A percentile compares a stretch with the other conserved stretches of the same genome.
Evolutionary conservation across 2,888 invertebrate species (phyloP).

Genomic region (Tenthredo scrophulariae): DNA sequence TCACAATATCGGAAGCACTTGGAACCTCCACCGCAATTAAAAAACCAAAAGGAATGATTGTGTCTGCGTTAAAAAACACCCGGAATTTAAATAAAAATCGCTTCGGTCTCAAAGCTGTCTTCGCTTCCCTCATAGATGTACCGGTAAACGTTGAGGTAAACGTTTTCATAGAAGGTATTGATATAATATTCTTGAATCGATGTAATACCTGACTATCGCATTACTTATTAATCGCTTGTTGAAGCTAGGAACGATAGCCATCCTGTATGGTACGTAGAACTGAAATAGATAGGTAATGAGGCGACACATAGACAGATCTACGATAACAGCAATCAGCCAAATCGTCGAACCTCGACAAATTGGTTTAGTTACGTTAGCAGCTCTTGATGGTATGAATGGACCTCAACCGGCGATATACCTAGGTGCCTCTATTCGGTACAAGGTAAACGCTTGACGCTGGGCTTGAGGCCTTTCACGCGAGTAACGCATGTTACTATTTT

Average conservation of each 20-base stretch:
- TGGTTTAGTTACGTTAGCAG: not conserved
- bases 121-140: not conserved
- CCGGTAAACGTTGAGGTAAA: not conserved
- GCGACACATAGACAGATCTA: not conserved
- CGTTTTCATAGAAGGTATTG: not conserved
- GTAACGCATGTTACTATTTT: not conserved
- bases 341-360: not conserved
- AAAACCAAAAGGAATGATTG: not conserved
- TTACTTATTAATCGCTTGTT: conserved; percentile 14
- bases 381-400: not conserved
- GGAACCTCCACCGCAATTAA: not conserved
- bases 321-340: conserved; percentile 33
- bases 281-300: not conserved
- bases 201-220: conserved; percentile 19
- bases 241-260: not conserved
- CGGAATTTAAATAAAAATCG: not conserved
- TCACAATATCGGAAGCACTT: not conserved
- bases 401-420: not conserved
- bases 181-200: conserved; percentile 2
- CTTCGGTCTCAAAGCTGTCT: not conserved
- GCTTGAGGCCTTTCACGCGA: not conserved
- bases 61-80: not conserved
- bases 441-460: not conserved
- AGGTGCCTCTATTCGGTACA: not conserved
- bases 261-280: not conserved